Evolutionary conservation across 1,140 invertebrate genomes (phyloP).

Genomic region (Anastrepha ludens): DNA sequence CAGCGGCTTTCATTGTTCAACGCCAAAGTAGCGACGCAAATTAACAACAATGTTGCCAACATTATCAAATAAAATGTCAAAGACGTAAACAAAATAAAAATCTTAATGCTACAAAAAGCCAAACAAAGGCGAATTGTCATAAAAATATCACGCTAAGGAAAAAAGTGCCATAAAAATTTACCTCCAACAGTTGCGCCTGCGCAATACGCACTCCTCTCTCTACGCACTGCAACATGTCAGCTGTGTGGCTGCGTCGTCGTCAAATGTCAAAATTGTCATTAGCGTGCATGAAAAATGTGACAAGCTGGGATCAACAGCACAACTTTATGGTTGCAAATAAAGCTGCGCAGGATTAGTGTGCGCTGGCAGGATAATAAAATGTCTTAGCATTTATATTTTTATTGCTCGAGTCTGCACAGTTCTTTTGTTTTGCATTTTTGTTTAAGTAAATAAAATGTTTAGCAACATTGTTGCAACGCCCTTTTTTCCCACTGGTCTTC

Average conservation of each 20-base stretch:
- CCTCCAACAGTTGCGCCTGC: conserved; percentile 29
- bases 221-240: background rate
- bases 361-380: conserved; percentile 67
- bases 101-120: background rate
- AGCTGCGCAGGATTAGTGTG: conserved; percentile 60
- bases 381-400: conserved; percentile 71
- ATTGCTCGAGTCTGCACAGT: conserved; percentile 60
- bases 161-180: conserved; percentile 3
- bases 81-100: conserved; percentile 43
- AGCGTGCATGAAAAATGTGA: conserved; percentile 72
- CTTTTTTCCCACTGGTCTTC: background rate
- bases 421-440: conserved; percentile 37
- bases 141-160: conserved; percentile 15
- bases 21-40: conserved; percentile 63
- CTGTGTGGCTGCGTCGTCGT: conserved; percentile 64
- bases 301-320: conserved; percentile 63
- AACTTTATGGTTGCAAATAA: background rate
- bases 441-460: conserved; percentile 50
- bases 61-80: conserved; percentile 58
- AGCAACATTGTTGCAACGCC: conserved; percentile 48
- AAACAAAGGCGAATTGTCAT: conserved; percentile 35
- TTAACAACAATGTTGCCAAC: conserved; percentile 70
- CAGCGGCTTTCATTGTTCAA: background rate
- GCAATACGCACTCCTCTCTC: background rate
- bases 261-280: conserved; percentile 70